A percentile compares a stretch with the other conserved stretches of the same genome.
phyloP scores from a whole-genome alignment of 37 sponge, comb jelly and placozoan genomes.

The Petrosia ficiformis region DNA sequence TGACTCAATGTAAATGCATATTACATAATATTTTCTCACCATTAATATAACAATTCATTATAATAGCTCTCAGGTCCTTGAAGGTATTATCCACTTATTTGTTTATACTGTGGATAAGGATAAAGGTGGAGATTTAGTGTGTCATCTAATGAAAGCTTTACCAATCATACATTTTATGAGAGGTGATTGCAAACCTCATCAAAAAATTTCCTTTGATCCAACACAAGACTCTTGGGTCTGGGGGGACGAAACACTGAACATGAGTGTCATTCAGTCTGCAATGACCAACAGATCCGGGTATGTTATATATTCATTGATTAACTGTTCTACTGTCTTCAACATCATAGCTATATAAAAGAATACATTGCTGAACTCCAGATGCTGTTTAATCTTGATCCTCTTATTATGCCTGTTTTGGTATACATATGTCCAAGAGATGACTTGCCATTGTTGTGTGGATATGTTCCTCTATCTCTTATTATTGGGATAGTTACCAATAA shows the following conservation, averaged over 20 bases:
- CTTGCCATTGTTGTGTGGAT: not conserved
- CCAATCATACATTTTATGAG: not conserved
- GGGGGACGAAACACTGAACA: not conserved
- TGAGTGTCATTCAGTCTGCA: not conserved
- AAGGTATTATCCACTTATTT: not conserved
- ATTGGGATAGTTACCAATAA: constrained; percentile 7
- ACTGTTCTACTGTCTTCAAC: no score
- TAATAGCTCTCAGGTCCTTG: no score
- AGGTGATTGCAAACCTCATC: not conserved
- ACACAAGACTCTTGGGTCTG: not conserved
- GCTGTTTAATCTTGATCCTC: constrained; percentile 18
- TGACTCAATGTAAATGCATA: no score
- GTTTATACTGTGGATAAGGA: not conserved
- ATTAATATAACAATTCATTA: no score
- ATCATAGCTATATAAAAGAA: not conserved
- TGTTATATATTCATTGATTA: no score
- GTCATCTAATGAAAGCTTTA: not conserved
- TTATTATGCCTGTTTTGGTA: constrained; percentile 6
- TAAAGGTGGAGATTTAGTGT: not conserved
- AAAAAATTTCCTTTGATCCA: not conserved
- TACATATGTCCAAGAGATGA: constrained; percentile 30
- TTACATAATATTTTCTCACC: no score
- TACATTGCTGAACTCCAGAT: not conserved
- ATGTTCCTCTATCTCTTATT: constrained; percentile 4
- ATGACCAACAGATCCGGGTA: not conserved